Conservation (phyloP, 2,113 vertebrate species). For the Corythaixoides concolor region DNA sequence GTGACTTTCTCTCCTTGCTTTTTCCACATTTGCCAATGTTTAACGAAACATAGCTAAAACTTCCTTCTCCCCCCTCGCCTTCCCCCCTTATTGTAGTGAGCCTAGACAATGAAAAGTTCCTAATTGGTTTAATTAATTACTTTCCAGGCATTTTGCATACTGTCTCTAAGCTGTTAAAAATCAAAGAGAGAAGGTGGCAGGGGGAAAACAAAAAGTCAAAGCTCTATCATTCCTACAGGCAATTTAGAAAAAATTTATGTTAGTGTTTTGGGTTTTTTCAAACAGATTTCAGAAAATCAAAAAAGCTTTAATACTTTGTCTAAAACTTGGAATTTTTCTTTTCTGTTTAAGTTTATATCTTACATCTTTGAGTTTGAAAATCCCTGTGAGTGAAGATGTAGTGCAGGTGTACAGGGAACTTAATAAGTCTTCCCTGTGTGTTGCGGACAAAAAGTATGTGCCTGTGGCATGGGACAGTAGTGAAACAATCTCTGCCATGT, state of each 20-base stretch:
- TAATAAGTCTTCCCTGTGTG: not conserved
- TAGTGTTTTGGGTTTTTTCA: not conserved
- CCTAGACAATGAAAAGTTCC: not conserved
- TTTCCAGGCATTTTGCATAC: not conserved
- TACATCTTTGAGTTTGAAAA: not conserved
- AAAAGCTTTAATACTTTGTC: not conserved
- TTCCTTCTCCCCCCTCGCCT: fast-evolving
- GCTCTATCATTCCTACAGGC: not conserved
- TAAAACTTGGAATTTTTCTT: not conserved
- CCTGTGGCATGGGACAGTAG: not conserved
- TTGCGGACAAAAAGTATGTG: not conserved
- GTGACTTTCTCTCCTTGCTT: not conserved
- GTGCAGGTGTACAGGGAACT: not conserved
- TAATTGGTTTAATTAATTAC: not conserved
- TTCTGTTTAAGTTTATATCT: not conserved
- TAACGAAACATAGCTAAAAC: not conserved
- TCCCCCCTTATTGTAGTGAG: not conserved
- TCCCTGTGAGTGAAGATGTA: not conserved
- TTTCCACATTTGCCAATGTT: not conserved
- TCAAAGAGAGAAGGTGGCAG: not conserved
- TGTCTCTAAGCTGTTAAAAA: not conserved
- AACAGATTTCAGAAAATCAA: not conserved
- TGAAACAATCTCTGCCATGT: not conserved
- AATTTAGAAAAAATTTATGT: not conserved
- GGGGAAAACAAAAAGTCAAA: not conserved